Evolutionary conservation across 2,113 vertebrate species (phyloP), one percentile per base, ranked within the genome.

Genomic region (Oxyura jamaicensis): DNA sequence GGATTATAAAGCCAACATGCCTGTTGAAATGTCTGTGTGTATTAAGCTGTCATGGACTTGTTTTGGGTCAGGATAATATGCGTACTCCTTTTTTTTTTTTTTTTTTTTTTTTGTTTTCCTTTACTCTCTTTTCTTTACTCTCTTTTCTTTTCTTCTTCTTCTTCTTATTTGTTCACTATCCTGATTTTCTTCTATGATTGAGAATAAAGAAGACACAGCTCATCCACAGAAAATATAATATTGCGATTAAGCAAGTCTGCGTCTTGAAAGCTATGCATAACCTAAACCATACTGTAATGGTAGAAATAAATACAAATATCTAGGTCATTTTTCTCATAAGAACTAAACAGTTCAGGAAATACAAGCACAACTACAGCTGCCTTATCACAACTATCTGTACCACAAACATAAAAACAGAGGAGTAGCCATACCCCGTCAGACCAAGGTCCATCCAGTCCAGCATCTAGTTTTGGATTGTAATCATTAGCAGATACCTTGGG

Each of bases 1-100:
- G 73, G 60, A 93, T 96, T 94, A 81, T 63, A 91, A 95, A 96
- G 90, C 90, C 90, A 96, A 90, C 73, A 83, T 83, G 95, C 90
- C 94, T 95, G 94, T 96, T 96, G 93, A 97, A 96, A 94, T 90
- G 69, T 95, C 95, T 95, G 73, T 96, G 94, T 95, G 77, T 94
- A 90, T n/a, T 96, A 81, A 95, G 94, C 95, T 96, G 91, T 95
- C 93, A 93, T 36, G 90, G 91, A 60, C 65, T 95, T 96, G 72
- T 93, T 96, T 93, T 19, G 83, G 94, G 92, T 96, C 90, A 93
- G 88, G 93, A 87, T 86, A 93, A 83, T 85, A 90, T 0, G 29
- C 78, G 82, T 74, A 91, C 82, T 95, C 22, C 4, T 50, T 91
- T 89, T 97, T 50, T 91, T 92, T 67, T 65, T 19, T 26, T 58